phyloP scores from a whole-genome alignment of 2,888 invertebrate genomes.

The Pseudanteris insignis region DNA sequence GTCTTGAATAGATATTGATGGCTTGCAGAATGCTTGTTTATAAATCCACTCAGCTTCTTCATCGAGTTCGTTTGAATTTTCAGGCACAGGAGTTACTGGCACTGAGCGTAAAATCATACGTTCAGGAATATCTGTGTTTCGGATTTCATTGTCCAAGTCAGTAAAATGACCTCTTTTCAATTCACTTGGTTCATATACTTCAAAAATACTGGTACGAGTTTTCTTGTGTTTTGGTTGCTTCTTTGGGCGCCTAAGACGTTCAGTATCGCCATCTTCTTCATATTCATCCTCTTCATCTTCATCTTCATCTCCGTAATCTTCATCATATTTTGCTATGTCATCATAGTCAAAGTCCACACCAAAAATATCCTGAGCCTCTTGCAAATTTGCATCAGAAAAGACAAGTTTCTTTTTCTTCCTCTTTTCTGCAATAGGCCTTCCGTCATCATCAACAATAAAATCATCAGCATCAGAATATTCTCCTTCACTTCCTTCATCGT shows the following conservation, averaged over 20 bases:
- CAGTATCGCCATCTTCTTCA: slow-evolving; percentile 74
- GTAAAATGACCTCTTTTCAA: slow-evolving; percentile 96
- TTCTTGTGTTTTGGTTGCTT: slow-evolving; percentile 80
- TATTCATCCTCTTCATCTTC: slow-evolving; percentile 81
- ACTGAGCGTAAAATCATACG: slow-evolving; percentile 90
- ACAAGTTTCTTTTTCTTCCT: slow-evolving; percentile 83
- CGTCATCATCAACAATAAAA: slow-evolving; percentile 97
- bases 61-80: slow-evolving; percentile 87
- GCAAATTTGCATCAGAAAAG: slow-evolving; percentile 89
- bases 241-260: slow-evolving; percentile 74
- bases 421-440: slow-evolving; percentile 83
- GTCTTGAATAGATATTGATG: slow-evolving; percentile 83
- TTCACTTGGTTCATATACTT: slow-evolving; percentile 97
- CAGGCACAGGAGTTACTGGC: slow-evolving; percentile 83
- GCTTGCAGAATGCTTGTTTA: slow-evolving; percentile 88
- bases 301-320: slow-evolving; percentile 85
- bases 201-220: slow-evolving; percentile 86
- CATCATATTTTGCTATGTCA: slow-evolving; percentile 88
- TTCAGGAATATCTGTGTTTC: slow-evolving; percentile 89
- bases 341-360: slow-evolving; percentile 98
- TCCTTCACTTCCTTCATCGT: slow-evolving; percentile 81
- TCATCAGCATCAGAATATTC: slow-evolving; percentile 91
- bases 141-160: slow-evolving; percentile 89
- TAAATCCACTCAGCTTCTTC: slow-evolving; percentile 99
- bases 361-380: slow-evolving; percentile 98